These are phyloP conservation scores for Hirudo medicinalis DNA, from an alignment of 1,140 invertebrate species.

Conservation along the genomic window DNA sequence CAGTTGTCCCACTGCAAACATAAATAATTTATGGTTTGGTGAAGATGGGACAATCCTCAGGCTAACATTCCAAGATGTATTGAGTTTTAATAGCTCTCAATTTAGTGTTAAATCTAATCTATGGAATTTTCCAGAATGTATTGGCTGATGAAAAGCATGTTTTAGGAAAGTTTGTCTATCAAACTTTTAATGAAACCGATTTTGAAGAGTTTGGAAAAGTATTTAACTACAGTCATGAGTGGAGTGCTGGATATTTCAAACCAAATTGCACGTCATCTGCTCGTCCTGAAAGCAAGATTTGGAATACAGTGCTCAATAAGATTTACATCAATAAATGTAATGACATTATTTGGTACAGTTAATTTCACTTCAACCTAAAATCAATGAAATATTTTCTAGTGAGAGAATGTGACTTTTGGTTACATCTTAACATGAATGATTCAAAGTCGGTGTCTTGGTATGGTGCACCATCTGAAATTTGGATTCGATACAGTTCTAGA, in stretches of 20 bases:
- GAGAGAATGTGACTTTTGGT: constrained; percentile 26
- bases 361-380: too few species aligned
- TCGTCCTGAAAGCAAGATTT: constrained; percentile 28
- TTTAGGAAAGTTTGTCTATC: constrained; percentile 28
- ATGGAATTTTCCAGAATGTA: constrained; percentile 25
- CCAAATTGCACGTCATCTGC: constrained; percentile 28
- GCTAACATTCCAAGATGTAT: neutral
- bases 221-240: constrained; percentile 29
- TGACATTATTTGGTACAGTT: neutral
- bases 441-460: constrained; percentile 24
- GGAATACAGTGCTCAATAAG: constrained; percentile 19
- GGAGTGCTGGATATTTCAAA: constrained; percentile 29
- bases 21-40: too few species aligned
- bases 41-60: too few species aligned
- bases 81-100: neutral
- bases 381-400: neutral
- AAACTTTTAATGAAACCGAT: constrained; percentile 31
- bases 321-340: constrained; percentile 1
- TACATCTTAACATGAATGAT: constrained; percentile 26
- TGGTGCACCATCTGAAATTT: constrained; percentile 28
- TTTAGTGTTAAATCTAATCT: neutral
- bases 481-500: constrained; percentile 23
- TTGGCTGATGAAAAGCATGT: constrained; percentile 26
- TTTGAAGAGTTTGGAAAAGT: constrained; percentile 29
- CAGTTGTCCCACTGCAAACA: too few species aligned